Evolutionary conservation across 64 coral and sea anemone genomes (phyloP).

Genomic region (Stichodactyla helianthus): DNA sequence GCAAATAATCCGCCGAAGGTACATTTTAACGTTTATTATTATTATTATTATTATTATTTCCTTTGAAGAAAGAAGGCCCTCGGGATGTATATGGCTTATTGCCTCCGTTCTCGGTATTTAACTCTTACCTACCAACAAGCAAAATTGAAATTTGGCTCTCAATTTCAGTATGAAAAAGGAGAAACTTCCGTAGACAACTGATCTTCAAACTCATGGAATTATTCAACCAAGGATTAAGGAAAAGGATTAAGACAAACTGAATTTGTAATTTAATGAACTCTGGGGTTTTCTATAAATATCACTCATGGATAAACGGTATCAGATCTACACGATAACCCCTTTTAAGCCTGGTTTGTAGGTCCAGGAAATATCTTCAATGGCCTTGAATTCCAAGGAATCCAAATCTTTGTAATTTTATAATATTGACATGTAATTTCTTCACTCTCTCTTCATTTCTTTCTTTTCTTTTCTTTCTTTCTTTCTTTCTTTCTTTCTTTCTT

Average conservation of each 20-base stretch:
- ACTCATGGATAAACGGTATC: neutral
- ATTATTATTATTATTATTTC: too few species aligned
- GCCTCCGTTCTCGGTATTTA: too few species aligned
- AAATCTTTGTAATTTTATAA: neutral
- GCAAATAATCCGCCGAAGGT: too few species aligned
- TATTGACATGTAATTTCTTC: neutral
- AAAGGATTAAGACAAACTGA: neutral
- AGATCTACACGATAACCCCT: neutral
- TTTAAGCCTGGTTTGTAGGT: neutral
- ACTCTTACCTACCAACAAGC: too few species aligned
- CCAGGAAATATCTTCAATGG: neutral
- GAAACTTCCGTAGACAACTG: neutral
- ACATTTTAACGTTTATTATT: too few species aligned
- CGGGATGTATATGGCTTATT: too few species aligned
- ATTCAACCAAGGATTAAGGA: neutral
- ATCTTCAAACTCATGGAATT: neutral
- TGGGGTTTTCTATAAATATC: neutral
- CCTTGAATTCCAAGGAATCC: neutral
- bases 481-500: too few species aligned
- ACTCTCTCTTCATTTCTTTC: too few species aligned
- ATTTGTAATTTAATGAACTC: neutral
- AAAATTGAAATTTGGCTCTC: too few species aligned
- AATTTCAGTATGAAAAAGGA: too few species aligned
- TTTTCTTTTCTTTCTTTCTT: too few species aligned
- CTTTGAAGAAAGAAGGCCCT: too few species aligned